A percentile compares a stretch with the other conserved stretches of the same genome.
Evolutionary conservation across 2,888 invertebrate species (phyloP).

Genomic region (Maniola hyperantus): DNA sequence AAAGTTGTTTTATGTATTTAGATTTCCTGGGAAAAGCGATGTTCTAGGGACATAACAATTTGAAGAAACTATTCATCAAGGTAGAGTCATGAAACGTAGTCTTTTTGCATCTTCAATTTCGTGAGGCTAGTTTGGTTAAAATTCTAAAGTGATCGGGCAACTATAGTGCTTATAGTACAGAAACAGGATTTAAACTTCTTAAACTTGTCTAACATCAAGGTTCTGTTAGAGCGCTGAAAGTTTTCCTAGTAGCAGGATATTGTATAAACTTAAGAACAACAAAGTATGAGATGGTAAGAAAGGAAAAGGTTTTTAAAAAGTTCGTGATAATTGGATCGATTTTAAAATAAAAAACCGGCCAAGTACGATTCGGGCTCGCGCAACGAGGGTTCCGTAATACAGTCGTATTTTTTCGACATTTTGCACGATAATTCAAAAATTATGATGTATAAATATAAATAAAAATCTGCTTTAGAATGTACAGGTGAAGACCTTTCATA

Average conservation of each 20-base stretch:
- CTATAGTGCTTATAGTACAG: not conserved
- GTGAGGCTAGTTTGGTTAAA: slow-evolving; percentile 25
- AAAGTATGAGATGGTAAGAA: slow-evolving; percentile 11
- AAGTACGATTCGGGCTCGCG: too few species aligned
- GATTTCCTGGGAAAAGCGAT: too few species aligned
- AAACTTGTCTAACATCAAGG: not conserved
- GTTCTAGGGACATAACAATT: too few species aligned
- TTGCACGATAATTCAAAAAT: too few species aligned
- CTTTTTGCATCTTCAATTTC: slow-evolving; percentile 4
- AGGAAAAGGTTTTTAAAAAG: not conserved
- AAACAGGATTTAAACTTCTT: slow-evolving; percentile 18
- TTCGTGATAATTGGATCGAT: too few species aligned
- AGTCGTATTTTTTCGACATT: too few species aligned
- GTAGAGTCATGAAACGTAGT: not conserved
- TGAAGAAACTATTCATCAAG: not conserved
- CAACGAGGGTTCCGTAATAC: too few species aligned
- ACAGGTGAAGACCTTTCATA: too few species aligned
- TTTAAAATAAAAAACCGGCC: too few species aligned
- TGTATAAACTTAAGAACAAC: slow-evolving; percentile 12
- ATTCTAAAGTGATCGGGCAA: slow-evolving; percentile 19
- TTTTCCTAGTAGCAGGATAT: slow-evolving; percentile 9
- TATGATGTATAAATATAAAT: too few species aligned
- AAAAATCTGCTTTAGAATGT: too few species aligned
- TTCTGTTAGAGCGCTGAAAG: slow-evolving; percentile 21
- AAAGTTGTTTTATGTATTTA: too few species aligned